Conservation (phyloP, 2,797 vertebrate genomes). For the Trichosurus vulpecula region DNA sequence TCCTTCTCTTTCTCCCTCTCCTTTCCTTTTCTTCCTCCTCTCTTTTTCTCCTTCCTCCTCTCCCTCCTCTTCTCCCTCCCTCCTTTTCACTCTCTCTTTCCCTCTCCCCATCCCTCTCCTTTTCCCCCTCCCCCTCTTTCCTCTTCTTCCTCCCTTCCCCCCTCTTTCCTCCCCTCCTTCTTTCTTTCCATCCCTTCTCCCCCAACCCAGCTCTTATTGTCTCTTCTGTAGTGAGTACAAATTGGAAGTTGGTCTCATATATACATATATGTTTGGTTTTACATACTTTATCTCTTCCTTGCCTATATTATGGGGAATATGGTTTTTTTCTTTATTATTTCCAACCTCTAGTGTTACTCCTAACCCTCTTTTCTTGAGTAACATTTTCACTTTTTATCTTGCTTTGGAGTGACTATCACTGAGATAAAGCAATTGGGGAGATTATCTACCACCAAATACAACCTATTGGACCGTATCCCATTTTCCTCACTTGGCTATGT, state of each 20-base stretch:
- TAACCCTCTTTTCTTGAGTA: slow-evolving; percentile 60
- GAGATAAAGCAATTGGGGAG: slow-evolving; percentile 65
- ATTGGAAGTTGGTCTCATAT: not conserved
- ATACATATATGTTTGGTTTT: slow-evolving; percentile 45
- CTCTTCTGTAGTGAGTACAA: not conserved
- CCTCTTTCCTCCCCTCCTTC: too few relatives aligned
- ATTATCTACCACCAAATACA: slow-evolving; percentile 70
- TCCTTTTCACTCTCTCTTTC: too few relatives aligned
- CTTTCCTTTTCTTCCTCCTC: too few relatives aligned
- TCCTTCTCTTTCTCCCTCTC: not conserved
- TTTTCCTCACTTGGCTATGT: slow-evolving; percentile 65
- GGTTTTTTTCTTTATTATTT: slow-evolving; percentile 53
- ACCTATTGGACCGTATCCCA: slow-evolving; percentile 42
- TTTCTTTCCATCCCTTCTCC: too few relatives aligned
- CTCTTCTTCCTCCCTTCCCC: too few relatives aligned
- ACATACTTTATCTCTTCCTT: slow-evolving; percentile 22
- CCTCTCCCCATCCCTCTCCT: fast-evolving
- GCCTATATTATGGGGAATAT: slow-evolving; percentile 21
- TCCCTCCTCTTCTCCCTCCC: too few relatives aligned
- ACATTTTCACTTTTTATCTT: slow-evolving; percentile 68
- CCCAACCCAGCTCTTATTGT: too few relatives aligned
- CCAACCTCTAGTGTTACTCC: slow-evolving; percentile 16
- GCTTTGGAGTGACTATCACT: slow-evolving; percentile 65
- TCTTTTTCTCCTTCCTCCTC: too few relatives aligned
- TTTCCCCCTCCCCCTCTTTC: too few relatives aligned